These are phyloP conservation scores for Cotesia glomerata DNA, from an alignment of 1,140 invertebrate species.

Conservation along the genomic window DNA sequence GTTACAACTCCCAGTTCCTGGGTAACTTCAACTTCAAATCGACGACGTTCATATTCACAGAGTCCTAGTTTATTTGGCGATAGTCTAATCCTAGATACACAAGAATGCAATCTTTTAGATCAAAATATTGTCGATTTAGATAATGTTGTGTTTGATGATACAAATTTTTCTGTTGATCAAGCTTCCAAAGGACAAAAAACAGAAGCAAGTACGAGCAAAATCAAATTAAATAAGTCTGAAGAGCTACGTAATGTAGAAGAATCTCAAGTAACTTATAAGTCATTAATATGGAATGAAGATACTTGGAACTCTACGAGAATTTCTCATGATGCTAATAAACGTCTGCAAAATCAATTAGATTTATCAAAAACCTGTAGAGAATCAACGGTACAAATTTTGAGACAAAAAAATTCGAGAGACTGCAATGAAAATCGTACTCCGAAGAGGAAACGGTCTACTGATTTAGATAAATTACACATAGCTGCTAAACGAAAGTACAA, in stretches of 20 bases:
- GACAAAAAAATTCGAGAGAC: too few species aligned
- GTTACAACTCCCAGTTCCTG: neutral
- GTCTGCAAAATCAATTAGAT: neutral
- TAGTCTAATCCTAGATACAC: conserved; percentile 53
- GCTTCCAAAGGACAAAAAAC: neutral
- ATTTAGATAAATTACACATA: conserved; percentile 19
- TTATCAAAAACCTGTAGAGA: neutral
- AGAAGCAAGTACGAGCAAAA: neutral
- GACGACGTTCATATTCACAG: conserved; percentile 17
- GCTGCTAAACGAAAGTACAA: conserved; percentile 30
- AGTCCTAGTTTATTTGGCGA: conserved; percentile 56
- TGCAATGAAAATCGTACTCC: neutral
- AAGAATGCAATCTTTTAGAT: conserved; percentile 53
- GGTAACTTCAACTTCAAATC: neutral
- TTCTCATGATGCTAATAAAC: neutral
- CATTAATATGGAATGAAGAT: conserved; percentile 47
- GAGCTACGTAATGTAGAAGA: neutral
- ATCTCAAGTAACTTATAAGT: conserved; percentile 19
- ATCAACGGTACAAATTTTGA: neutral
- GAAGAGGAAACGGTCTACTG: neutral
- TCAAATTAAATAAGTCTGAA: neutral
- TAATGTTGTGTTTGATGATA: conserved; percentile 42
- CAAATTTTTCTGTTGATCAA: conserved; percentile 15
- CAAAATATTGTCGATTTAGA: conserved; percentile 51
- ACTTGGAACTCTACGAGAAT: conserved; percentile 45